Evolutionary conservation across 2,797 vertebrate species (phyloP).

Genomic region (Philypnodon macrostomus): DNA sequence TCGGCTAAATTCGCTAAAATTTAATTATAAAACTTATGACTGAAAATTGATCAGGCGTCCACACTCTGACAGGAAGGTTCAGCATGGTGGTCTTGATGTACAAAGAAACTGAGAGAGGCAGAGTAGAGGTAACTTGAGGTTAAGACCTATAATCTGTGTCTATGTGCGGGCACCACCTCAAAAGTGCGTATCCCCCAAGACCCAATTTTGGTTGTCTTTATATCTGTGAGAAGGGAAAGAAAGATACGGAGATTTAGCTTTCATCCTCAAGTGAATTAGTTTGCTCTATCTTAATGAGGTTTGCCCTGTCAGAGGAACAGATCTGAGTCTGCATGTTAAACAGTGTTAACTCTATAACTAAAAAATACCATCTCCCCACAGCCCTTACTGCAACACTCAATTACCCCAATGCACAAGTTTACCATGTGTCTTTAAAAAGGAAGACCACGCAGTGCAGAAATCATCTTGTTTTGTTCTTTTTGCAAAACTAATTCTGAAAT

Average conservation of each 20-base stretch:
- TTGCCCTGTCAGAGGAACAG: conserved; percentile 61
- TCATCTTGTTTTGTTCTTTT: conserved; percentile 20
- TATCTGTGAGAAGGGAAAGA: conserved; percentile 37
- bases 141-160: conserved; percentile 44
- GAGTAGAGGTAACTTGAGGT: conserved; percentile 47
- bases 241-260: conserved; percentile 64
- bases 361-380: conserved; percentile 51
- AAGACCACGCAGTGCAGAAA: conserved; percentile 34
- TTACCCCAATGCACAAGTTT: conserved; percentile 58
- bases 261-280: conserved; percentile 65
- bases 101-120: conserved; percentile 11
- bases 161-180: conserved; percentile 40
- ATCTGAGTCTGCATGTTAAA: conserved; percentile 64
- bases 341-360: conserved; percentile 59
- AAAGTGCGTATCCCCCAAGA: conserved; percentile 33
- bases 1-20: too few relatives aligned
- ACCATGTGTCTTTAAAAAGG: conserved; percentile 65
- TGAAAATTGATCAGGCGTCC: conserved; percentile 39
- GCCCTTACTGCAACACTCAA: conserved; percentile 54
- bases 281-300: conserved; percentile 76
- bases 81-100: neutral
- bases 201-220: conserved; percentile 60
- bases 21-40: too few relatives aligned
- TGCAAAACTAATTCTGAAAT: conserved; percentile 61
- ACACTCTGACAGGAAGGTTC: conserved; percentile 25